A percentile compares a stretch with the other conserved stretches of the same genome.
Conservation (phyloP, 2,888 invertebrate genomes). For the Philhelius pedissequus region DNA sequence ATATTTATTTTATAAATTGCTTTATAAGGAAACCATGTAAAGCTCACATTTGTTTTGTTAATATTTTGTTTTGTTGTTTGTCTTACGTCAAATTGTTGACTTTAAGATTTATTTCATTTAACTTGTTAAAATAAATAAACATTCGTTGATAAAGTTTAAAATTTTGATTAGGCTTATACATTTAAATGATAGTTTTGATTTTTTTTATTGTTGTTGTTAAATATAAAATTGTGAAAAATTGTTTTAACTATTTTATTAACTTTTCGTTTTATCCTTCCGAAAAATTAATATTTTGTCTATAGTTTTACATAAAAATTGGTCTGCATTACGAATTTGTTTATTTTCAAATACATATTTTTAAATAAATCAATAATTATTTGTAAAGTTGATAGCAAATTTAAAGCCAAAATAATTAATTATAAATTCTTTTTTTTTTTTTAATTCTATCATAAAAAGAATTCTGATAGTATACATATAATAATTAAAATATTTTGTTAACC, state of each 20-base stretch:
- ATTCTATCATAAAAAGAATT: not conserved
- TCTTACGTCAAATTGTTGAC: slow-evolving; percentile 22
- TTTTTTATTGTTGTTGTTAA: slow-evolving; percentile 15
- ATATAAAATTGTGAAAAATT: slow-evolving; percentile 65
- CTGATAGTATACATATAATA: not conserved
- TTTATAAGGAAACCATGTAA: slow-evolving; percentile 74
- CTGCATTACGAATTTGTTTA: slow-evolving; percentile 42
- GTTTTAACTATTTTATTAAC: slow-evolving; percentile 5
- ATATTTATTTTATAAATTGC: slow-evolving; percentile 57
- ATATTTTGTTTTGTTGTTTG: slow-evolving; percentile 16
- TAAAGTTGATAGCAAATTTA: not conserved
- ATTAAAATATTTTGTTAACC: slow-evolving; percentile 46
- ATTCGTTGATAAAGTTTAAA: slow-evolving; percentile 60
- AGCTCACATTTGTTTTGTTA: slow-evolving; percentile 72
- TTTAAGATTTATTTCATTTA: slow-evolving; percentile 3
- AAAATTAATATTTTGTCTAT: slow-evolving; percentile 44
- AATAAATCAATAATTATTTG: not conserved
- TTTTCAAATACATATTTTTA: not conserved
- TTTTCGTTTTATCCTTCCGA: not conserved
- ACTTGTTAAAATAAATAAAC: not conserved
- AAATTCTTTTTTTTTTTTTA: not conserved
- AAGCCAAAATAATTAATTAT: not conserved
- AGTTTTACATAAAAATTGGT: slow-evolving; percentile 67
- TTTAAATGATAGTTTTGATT: slow-evolving; percentile 20
- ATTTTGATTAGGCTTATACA: slow-evolving; percentile 39